phyloP scores from a whole-genome alignment of 1,140 invertebrate genomes.

The Lepidostoma basale region DNA sequence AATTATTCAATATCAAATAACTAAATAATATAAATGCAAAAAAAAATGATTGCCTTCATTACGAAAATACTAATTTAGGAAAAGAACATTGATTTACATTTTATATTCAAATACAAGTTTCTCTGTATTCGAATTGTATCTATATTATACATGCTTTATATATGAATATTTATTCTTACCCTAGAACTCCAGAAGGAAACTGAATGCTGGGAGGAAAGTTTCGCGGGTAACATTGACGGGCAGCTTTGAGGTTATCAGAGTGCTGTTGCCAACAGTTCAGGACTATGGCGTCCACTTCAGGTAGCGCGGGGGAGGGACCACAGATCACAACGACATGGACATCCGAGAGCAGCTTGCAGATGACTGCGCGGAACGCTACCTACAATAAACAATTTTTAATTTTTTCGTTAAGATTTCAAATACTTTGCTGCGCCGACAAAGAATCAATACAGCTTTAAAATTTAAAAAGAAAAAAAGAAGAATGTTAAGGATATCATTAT shows the following conservation, averaged over 20 bases:
- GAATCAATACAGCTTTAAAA: too few species aligned
- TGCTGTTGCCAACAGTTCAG: slow-evolving; percentile 75
- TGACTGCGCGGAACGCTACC: slow-evolving; percentile 81
- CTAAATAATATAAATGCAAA: too few species aligned
- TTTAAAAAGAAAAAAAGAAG: too few species aligned
- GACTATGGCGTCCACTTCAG: slow-evolving; percentile 74
- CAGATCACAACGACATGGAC: slow-evolving; percentile 79
- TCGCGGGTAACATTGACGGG: slow-evolving; percentile 66
- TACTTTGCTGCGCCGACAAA: background rate
- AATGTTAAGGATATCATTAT: too few species aligned
- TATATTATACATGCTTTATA: too few species aligned
- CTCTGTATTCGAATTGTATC: too few species aligned
- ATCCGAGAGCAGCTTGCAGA: slow-evolving; percentile 73
- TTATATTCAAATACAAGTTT: too few species aligned
- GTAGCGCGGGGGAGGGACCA: slow-evolving; percentile 74
- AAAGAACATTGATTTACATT: too few species aligned
- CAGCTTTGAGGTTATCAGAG: slow-evolving; percentile 68
- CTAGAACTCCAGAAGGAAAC: slow-evolving; percentile 69
- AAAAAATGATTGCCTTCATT: too few species aligned
- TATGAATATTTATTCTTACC: slow-evolving; percentile 57
- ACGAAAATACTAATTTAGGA: too few species aligned
- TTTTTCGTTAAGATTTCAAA: background rate
- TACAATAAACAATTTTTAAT: slow-evolving; percentile 48
- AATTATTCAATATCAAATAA: too few species aligned
- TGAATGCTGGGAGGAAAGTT: slow-evolving; percentile 67